phyloP scores from a whole-genome alignment of 2,797 vertebrate genomes.

The Parauchenoglanis ngamensis region DNA sequence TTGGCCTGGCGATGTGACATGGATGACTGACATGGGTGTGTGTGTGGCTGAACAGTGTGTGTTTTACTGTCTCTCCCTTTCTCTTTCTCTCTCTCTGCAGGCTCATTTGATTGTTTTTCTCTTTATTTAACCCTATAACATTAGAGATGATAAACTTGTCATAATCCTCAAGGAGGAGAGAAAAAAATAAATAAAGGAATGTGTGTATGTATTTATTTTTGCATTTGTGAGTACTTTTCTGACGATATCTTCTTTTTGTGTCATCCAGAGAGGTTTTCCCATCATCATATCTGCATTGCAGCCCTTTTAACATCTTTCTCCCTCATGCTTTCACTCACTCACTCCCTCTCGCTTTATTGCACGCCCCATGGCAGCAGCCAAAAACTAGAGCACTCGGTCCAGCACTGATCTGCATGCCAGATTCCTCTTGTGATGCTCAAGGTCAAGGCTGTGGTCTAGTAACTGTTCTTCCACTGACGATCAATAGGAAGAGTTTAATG shows the following conservation, averaged over 20 bases:
- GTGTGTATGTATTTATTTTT: neutral
- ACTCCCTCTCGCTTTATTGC: neutral
- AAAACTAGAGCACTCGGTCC: conserved; percentile 1
- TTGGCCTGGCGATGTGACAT: too few relatives aligned
- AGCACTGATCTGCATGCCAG: conserved; percentile 11
- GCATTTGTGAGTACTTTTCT: neutral
- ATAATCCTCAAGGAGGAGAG: neutral
- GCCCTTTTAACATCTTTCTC: conserved; percentile 13
- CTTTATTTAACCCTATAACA: neutral
- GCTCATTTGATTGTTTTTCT: neutral
- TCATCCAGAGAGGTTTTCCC: conserved; percentile 1
- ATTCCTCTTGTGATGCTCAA: conserved; percentile 16
- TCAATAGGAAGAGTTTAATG: neutral
- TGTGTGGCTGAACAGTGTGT: neutral
- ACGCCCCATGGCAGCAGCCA: neutral
- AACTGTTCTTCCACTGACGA: conserved; percentile 1
- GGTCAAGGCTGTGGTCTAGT: conserved; percentile 3
- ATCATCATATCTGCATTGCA: conserved; percentile 26
- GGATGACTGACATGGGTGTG: too few relatives aligned
- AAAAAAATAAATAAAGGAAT: neutral
- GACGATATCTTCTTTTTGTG: neutral
- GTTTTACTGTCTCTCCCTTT: neutral
- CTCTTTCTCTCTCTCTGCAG: too few relatives aligned
- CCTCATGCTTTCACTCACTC: neutral
- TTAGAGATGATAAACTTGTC: neutral